Evolutionary conservation across 2,797 vertebrate species (phyloP).

Genomic region (Linurgus olivaceus): DNA sequence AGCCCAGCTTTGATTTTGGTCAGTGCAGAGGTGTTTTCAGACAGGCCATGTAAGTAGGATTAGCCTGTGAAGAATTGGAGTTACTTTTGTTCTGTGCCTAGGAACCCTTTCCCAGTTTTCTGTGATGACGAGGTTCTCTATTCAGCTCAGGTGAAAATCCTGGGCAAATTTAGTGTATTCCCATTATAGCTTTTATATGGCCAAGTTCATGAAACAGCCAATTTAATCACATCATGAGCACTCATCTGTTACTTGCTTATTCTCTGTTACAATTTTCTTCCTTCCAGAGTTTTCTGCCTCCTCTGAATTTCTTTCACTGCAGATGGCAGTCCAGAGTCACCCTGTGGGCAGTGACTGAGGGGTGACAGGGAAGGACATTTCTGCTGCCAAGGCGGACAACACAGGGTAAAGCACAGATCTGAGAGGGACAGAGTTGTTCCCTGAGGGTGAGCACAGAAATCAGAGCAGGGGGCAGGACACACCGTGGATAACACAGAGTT

Average conservation of each 20-base stretch:
- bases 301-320: neutral
- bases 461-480: neutral
- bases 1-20: neutral
- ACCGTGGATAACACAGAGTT: accelerated
- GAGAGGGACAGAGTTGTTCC: neutral
- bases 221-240: neutral
- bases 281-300: neutral
- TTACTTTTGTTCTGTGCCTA: neutral
- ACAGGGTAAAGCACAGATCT: neutral
- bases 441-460: neutral
- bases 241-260: neutral
- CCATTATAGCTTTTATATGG: neutral
- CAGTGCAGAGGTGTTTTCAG: neutral
- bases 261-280: neutral
- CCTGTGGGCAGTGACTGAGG: neutral
- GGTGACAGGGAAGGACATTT: neutral
- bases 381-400: neutral
- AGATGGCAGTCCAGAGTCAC: neutral
- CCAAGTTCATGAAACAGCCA: neutral
- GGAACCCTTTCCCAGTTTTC: neutral
- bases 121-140: neutral
- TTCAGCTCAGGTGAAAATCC: neutral
- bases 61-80: neutral
- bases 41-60: neutral
- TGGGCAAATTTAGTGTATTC: neutral